phyloP scores from a whole-genome alignment of 2,888 invertebrate species.

The Hirudinaria manillensis region DNA sequence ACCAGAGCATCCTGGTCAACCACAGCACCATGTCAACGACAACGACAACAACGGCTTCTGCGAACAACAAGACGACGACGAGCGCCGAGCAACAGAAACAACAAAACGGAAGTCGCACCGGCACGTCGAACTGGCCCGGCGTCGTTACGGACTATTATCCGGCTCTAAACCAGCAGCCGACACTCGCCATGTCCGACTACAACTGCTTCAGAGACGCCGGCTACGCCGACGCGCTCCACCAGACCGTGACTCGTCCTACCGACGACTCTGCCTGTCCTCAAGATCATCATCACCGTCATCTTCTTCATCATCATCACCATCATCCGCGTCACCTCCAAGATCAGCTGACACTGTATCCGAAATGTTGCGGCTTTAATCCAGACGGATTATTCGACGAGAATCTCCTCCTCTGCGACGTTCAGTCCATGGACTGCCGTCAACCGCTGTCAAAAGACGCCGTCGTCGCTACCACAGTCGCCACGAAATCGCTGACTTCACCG shows the following conservation, averaged over 20 bases:
- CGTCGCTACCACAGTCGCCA: background rate
- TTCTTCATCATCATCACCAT: background rate
- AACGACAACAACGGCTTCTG: constrained; percentile 3
- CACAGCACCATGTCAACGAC: constrained; percentile 10
- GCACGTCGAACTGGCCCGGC: background rate
- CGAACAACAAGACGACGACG: constrained; percentile 10
- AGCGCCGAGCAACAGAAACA: background rate
- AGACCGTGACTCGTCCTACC: background rate
- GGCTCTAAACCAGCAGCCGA: constrained; percentile 2
- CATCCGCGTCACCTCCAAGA: background rate
- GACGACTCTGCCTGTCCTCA: background rate
- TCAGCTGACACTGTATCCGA: background rate
- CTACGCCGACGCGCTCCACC: constrained; percentile 17
- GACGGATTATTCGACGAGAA: background rate
- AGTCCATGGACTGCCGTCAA: background rate
- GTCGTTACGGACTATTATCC: background rate
- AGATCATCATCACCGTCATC: background rate
- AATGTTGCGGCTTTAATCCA: constrained; percentile 13
- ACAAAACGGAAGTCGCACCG: background rate
- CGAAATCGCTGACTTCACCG: background rate
- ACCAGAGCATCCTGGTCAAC: constrained; percentile 35
- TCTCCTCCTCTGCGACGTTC: background rate
- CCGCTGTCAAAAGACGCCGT: background rate
- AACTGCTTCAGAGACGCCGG: background rate
- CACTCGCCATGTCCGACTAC: background rate